Percentiles rank a stretch among this genome's conserved stretches.
Conservation (phyloP, 1,140 invertebrate species). For the Anthonomus grandis region DNA sequence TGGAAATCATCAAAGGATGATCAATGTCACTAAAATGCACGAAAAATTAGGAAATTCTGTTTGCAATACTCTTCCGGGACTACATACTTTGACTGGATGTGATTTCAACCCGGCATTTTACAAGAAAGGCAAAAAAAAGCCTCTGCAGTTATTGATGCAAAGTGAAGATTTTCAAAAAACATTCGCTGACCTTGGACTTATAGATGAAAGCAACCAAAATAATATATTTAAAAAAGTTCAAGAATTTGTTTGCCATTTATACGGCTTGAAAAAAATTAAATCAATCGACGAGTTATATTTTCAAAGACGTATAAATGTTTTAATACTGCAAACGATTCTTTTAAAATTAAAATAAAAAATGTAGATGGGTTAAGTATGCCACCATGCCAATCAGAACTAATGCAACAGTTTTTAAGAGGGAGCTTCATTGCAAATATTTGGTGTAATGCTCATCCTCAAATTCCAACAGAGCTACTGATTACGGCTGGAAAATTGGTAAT, state of each 20-base stretch:
- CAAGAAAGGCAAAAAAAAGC: too few relatives aligned
- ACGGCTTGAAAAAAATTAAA: conserved; percentile 12
- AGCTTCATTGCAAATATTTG: conserved; percentile 18
- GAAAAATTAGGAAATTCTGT: too few relatives aligned
- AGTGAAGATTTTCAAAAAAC: too few relatives aligned
- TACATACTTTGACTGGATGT: too few relatives aligned
- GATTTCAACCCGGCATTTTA: too few relatives aligned
- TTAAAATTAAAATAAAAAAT: conserved; percentile 4
- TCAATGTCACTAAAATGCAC: too few relatives aligned
- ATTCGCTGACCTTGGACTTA: too few relatives aligned
- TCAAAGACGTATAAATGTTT: conserved; percentile 17
- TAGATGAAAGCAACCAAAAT: background rate
- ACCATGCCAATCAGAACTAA: conserved; percentile 15
- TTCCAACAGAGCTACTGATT: conserved; percentile 2
- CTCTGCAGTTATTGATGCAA: too few relatives aligned
- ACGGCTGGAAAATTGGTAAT: conserved; percentile 12
- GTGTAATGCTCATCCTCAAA: background rate
- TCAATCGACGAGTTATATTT: conserved; percentile 18
- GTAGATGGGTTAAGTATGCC: too few relatives aligned
- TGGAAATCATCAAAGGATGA: too few relatives aligned
- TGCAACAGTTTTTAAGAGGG: conserved; percentile 16
- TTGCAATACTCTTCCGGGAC: too few relatives aligned
- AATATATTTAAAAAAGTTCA: background rate
- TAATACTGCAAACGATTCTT: conserved; percentile 6
- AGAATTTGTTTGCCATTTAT: conserved; percentile 15